Conservation (phyloP, 2,888 invertebrate genomes). For the Ametastegia equiseti region DNA sequence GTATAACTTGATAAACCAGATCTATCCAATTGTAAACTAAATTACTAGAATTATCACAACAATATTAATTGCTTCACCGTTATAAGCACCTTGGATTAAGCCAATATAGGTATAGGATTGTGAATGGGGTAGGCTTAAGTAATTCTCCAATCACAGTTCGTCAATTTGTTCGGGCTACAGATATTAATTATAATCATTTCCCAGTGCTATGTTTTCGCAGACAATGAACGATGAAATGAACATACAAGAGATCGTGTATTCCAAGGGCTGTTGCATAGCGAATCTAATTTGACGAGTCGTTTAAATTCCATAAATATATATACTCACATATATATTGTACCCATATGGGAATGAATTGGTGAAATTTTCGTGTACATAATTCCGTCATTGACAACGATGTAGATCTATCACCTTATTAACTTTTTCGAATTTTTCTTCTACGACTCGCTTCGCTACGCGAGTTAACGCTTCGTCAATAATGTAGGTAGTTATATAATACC, state of each 20-base stretch:
- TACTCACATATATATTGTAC: too few relatives aligned
- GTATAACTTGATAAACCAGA: conserved; percentile 10
- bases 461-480: conserved; percentile 30
- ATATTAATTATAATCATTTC: too few relatives aligned
- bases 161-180: not conserved
- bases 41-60: conserved; percentile 33
- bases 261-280: too few relatives aligned
- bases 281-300: too few relatives aligned
- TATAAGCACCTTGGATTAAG: conserved; percentile 15
- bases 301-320: too few relatives aligned
- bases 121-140: not conserved
- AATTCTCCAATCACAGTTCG: not conserved
- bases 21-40: conserved; percentile 37
- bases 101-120: conserved; percentile 1
- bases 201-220: too few relatives aligned
- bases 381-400: not conserved
- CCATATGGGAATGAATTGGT: too few relatives aligned
- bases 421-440: not conserved
- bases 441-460: not conserved
- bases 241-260: too few relatives aligned
- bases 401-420: not conserved
- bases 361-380: not conserved
- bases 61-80: conserved; percentile 29
- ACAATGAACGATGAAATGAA: too few relatives aligned
- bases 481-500: not conserved